phyloP scores from a whole-genome alignment of 1,140 invertebrate genomes.

The Dreissena rostriformis region DNA sequence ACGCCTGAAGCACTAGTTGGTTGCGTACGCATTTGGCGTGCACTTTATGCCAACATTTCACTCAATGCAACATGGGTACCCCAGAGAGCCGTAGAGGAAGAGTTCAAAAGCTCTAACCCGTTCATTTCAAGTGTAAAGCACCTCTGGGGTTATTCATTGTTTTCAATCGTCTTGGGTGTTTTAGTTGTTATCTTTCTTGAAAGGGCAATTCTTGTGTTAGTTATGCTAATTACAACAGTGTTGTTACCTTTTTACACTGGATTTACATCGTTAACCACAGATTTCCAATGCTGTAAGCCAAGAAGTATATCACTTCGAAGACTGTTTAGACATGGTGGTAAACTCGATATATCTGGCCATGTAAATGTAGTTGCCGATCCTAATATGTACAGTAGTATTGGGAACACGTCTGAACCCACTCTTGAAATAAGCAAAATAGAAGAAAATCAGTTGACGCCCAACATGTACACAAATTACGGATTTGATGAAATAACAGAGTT shows the following conservation, averaged over 20 bases:
- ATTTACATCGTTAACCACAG: constrained; percentile 68
- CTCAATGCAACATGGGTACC: constrained; percentile 71
- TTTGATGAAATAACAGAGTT: background rate
- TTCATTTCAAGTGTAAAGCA: constrained; percentile 74
- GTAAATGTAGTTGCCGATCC: constrained; percentile 17
- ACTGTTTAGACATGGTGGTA: constrained; percentile 8
- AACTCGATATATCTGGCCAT: background rate
- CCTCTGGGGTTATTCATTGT: constrained; percentile 71
- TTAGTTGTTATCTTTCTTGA: constrained; percentile 59
- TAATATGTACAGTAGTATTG: constrained; percentile 42
- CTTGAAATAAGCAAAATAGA: background rate
- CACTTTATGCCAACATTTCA: constrained; percentile 71
- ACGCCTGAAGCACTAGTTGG: constrained; percentile 76
- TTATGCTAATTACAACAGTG: constrained; percentile 67
- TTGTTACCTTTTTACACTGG: constrained; percentile 70
- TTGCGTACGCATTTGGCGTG: constrained; percentile 67
- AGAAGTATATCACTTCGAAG: constrained; percentile 10
- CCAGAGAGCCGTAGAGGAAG: constrained; percentile 74
- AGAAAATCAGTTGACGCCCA: background rate
- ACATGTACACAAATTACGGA: background rate
- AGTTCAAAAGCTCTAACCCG: constrained; percentile 72
- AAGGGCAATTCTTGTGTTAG: constrained; percentile 56
- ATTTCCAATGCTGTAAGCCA: constrained; percentile 56
- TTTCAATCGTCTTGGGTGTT: constrained; percentile 60
- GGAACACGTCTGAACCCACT: constrained; percentile 9